Evolutionary conservation across 1,140 invertebrate species (phyloP).

Genomic region (Aphis craccivora): DNA sequence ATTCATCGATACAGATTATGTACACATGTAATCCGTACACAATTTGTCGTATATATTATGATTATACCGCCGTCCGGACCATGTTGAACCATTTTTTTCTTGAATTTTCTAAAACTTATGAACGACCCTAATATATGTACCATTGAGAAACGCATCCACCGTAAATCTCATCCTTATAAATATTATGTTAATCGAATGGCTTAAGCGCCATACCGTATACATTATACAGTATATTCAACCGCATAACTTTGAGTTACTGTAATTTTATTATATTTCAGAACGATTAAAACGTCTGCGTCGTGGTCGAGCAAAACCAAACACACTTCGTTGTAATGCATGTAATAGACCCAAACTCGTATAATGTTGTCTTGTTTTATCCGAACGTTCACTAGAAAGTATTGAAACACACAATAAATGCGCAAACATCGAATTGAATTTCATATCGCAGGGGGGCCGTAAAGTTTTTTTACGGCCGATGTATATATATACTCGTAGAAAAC

Average conservation of each 20-base stretch:
- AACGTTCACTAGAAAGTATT: not conserved
- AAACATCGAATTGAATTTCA: constrained; percentile 21
- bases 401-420: constrained; percentile 12
- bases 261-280: not conserved
- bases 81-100: not conserved
- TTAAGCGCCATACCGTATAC: not conserved
- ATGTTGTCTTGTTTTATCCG: not conserved
- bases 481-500: not conserved
- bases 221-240: not conserved
- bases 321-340: not conserved
- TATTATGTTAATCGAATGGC: not conserved
- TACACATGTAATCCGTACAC: too few relatives aligned
- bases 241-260: not conserved
- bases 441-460: not conserved
- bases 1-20: too few relatives aligned
- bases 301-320: not conserved
- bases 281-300: not conserved
- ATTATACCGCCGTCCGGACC: not conserved
- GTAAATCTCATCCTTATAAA: not conserved
- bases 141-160: not conserved
- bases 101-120: not conserved
- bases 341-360: not conserved
- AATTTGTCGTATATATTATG: not conserved
- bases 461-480: constrained; percentile 8
- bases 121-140: not conserved